Conservation (phyloP, 2,888 invertebrate species). For the Nymphalis urticae region DNA sequence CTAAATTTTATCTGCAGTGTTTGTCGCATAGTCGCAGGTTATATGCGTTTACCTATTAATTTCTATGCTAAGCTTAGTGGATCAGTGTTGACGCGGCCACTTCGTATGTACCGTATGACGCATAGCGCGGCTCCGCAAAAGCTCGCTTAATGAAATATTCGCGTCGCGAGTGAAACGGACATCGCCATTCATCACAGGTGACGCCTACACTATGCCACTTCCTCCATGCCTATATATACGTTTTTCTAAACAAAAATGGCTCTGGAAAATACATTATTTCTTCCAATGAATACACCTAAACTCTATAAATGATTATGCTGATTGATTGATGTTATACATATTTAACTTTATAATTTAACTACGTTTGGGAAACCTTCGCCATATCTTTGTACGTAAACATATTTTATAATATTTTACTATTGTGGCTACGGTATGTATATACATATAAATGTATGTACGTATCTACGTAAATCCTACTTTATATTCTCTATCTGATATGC, state of each 20-base stretch:
- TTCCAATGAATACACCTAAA: background rate
- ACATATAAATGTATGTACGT: background rate
- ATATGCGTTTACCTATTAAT: constrained; percentile 66
- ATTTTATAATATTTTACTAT: background rate
- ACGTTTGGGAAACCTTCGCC: too few relatives aligned
- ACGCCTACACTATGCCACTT: constrained; percentile 55
- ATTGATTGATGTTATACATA: too few relatives aligned
- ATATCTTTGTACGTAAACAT: background rate
- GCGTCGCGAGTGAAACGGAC: constrained; percentile 68
- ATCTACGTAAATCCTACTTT: constrained; percentile 23
- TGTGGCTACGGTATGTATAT: background rate
- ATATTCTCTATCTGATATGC: constrained; percentile 37
- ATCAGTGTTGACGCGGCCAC: constrained; percentile 70
- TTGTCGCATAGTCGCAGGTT: constrained; percentile 55
- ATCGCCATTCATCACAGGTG: constrained; percentile 72
- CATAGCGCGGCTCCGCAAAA: constrained; percentile 67
- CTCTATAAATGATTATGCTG: too few relatives aligned
- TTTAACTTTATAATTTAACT: too few relatives aligned
- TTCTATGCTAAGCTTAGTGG: constrained; percentile 73
- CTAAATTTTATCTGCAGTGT: constrained; percentile 35
- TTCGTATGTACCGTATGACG: constrained; percentile 70
- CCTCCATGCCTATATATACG: constrained; percentile 33
- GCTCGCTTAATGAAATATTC: constrained; percentile 78
- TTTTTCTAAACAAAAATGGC: constrained; percentile 14
- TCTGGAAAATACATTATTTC: background rate